Conservation (phyloP, 2,113 vertebrate species). For the Ptyas mucosa region DNA sequence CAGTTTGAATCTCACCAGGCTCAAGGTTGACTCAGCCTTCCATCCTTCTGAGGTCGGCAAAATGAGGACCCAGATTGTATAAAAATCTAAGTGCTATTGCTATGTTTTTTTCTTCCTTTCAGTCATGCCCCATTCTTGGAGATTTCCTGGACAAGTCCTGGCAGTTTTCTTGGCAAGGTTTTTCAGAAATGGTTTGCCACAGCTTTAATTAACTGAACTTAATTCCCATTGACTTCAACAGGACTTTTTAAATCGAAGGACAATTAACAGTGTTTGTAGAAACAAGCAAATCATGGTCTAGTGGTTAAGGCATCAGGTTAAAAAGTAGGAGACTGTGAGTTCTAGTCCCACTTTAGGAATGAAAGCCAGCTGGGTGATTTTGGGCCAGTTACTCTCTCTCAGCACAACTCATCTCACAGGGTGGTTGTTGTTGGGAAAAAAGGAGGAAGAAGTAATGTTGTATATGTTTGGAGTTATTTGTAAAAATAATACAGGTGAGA, state of each 20-base stretch:
- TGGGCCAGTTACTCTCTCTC: not conserved
- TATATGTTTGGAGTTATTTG: not conserved
- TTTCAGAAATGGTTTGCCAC: not conserved
- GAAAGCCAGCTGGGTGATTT: not conserved
- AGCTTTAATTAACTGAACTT: not conserved
- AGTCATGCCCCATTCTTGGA: not conserved
- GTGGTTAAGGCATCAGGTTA: not conserved
- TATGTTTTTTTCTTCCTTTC: not conserved
- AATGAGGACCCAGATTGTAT: too few species aligned
- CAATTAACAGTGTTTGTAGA: not conserved
- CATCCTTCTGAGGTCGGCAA: too few species aligned
- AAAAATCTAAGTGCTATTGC: too few species aligned
- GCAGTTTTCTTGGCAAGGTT: not conserved
- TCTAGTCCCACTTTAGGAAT: not conserved
- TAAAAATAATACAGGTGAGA: not conserved
- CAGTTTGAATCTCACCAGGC: too few species aligned
- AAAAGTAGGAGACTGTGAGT: not conserved
- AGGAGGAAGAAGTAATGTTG: not conserved
- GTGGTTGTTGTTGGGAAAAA: not conserved
- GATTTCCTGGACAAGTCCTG: not conserved
- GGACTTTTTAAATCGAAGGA: not conserved
- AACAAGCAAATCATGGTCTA: not conserved
- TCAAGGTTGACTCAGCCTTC: too few species aligned
- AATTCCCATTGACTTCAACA: not conserved
- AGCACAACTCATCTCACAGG: not conserved